phyloP scores from a whole-genome alignment of 1,140 invertebrate species.

The Luehdorfia chinensis region DNA sequence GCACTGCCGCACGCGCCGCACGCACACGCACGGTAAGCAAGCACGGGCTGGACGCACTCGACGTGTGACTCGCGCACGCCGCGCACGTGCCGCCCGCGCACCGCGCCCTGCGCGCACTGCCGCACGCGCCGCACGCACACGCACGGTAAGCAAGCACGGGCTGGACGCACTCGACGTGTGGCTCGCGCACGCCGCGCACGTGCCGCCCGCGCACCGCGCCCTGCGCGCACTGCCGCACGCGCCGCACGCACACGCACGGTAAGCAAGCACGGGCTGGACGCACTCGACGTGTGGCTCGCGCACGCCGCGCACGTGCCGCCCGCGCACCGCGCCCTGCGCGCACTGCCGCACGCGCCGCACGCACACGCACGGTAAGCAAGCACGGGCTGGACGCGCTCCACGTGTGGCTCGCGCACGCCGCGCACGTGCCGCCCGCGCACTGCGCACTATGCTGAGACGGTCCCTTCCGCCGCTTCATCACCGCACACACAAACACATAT shows the following conservation, averaged over 20 bases:
- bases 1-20: slow-evolving; percentile 30
- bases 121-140: slow-evolving; percentile 32
- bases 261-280: slow-evolving; percentile 35
- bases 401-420: slow-evolving; percentile 54
- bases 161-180: slow-evolving; percentile 45
- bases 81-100: slow-evolving; percentile 13
- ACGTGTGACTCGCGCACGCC: slow-evolving; percentile 55
- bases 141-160: slow-evolving; percentile 35
- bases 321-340: neutral
- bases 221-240: slow-evolving; percentile 19
- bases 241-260: slow-evolving; percentile 38
- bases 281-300: slow-evolving; percentile 49
- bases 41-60: slow-evolving; percentile 36
- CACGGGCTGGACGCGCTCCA: slow-evolving; percentile 37
- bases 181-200: slow-evolving; percentile 42
- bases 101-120: neutral
- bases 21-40: slow-evolving; percentile 33
- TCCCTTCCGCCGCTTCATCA: too few relatives aligned
- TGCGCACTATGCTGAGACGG: neutral
- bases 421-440: slow-evolving; percentile 13
- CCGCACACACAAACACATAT: too few relatives aligned
- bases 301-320: slow-evolving; percentile 31
- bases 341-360: slow-evolving; percentile 25
- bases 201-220: slow-evolving; percentile 7
- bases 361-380: slow-evolving; percentile 37